phyloP scores from a whole-genome alignment of 2,113 vertebrate species.

The Tinamus guttatus region DNA sequence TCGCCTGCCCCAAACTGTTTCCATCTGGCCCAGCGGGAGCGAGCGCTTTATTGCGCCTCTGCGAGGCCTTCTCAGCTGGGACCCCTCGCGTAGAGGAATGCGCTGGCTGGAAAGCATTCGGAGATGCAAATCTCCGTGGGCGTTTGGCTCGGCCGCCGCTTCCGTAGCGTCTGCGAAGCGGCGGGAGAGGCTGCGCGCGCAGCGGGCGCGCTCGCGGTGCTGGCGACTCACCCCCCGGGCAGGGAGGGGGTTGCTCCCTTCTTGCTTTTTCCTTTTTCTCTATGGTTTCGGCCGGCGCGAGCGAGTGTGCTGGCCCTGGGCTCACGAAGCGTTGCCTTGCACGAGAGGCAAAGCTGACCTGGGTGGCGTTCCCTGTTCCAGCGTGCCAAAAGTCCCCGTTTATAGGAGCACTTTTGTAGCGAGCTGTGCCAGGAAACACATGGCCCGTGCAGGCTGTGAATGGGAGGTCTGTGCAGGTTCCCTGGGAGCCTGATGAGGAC shows the following conservation, averaged over 20 bases:
- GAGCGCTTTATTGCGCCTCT: conserved; percentile 42
- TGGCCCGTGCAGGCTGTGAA: not conserved
- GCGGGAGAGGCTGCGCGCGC: not conserved
- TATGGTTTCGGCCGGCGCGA: not conserved
- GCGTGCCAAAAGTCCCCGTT: conserved; percentile 54
- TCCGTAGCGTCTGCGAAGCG: not conserved
- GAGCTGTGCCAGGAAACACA: conserved; percentile 59
- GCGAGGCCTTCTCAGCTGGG: conserved; percentile 17
- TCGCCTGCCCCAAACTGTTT: conserved; percentile 43
- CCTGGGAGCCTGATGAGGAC: not conserved
- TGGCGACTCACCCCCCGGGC: not conserved
- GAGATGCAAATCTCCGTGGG: conserved; percentile 17
- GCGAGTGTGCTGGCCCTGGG: not conserved
- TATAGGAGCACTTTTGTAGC: conserved; percentile 9
- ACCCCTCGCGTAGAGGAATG: not conserved
- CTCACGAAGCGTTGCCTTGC: not conserved
- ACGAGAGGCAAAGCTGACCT: not conserved
- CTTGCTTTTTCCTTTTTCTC: not conserved
- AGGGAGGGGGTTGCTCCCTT: not conserved
- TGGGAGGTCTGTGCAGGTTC: conserved; percentile 48
- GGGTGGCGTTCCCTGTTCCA: not conserved
- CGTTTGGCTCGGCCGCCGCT: conserved; percentile 51
- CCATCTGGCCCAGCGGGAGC: conserved; percentile 45
- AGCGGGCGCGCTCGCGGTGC: not conserved
- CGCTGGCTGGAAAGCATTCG: conserved; percentile 38